Evolutionary conservation across 2,113 vertebrate species (phyloP), one percentile per base, ranked within the genome.

Genomic region (Gobius niger): DNA sequence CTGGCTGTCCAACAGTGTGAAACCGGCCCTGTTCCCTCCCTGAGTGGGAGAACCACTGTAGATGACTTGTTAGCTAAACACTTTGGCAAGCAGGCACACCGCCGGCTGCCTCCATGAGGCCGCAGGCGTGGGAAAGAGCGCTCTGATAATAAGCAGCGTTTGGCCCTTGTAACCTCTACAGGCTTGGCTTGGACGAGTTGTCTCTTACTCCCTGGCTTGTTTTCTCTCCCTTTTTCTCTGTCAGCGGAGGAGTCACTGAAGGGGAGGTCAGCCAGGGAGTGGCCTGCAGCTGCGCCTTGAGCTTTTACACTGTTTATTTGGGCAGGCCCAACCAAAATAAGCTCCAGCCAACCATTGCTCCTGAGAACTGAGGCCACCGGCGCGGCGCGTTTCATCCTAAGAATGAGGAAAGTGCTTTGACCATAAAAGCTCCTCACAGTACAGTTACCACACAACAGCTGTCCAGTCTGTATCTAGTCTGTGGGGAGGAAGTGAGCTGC

Each of bases 251-350:
- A 87, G 78, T 87, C 82, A 73, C 76, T 80, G 79, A 74, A 85
- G 77, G 77, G 81, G 73, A 82, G 87, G 82, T 85, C 83, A 83
- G 81, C 72, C 86, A 75, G 85, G 89, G 86, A 85, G 83, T 91
- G 86, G 76, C 85, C 85, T 81, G 70, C 89, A 90, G 87, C 86
- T 90, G 86, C 79, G 82, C 82, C 86, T 78, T 70, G 52, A 81
- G 76, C 82, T 85, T 85, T 74, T 56, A 54, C 75, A 69, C 75
- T 91, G 90, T 93, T 92, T 91, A 91, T 92, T 92, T 92, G 88
- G 86, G 82, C 87, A 92, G 88, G 84, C 79, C 81, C 76, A 91
- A 91, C 82, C 87, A 89, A 91, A 93, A 93, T 90, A 91, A 91
- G 86, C 89, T 89, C 76, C 77, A 78, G 79, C 86, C 80, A 84